Evolutionary conservation across 2,888 invertebrate genomes (phyloP), one percentile per base, ranked within the genome.

Genomic region (Dermolepida albohirtum): DNA sequence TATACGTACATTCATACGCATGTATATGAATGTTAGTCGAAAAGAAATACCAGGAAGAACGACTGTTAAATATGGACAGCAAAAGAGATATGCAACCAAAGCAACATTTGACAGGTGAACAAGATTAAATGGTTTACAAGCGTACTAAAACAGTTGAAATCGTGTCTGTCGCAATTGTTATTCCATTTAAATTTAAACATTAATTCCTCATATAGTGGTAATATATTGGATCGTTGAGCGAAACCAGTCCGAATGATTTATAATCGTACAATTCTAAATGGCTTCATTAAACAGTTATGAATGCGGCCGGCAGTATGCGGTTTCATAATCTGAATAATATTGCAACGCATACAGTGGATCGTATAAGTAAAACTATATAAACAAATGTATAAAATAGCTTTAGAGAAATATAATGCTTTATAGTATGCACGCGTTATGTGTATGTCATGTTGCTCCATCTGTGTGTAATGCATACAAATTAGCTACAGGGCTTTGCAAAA

Each of bases 261-360:
- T 64, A 52, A 44, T 44, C 29, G 51, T 22, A 17, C 64, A 43
- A 40, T 43, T 66, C 50, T 57, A 66, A 66, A 59, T 59, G 66
- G 49, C 59, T 59, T 64, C 68, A 68, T 68, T 68, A 68, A 68
- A 68, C 49, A 64, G 68, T 55, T 63, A 68, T 64, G 64, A 64
- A 51, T 68, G 68, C 44, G 68, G 68, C 64, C 17, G 12, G 67
- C 62, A 62, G 63, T 67, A 67, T 67, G 67, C 54, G 67, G 68
- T 68, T 68, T 68, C 68, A 68, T 68, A 68, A 68, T 63, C 68
- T 62, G 47, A 67, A 67, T 52, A 51, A 63, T 68, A 43, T 63
- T 47, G 63, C 34, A 54, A 49, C 64, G 64, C 52, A 63, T 54
- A 54, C 51, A 59, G 34, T 54, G 34, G 47, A 67, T 54, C 63